These are phyloP conservation scores for Tokudaia tokunoshimensis DNA, from an alignment of 2,797 vertebrate genomes.

Conservation along the genomic window DNA sequence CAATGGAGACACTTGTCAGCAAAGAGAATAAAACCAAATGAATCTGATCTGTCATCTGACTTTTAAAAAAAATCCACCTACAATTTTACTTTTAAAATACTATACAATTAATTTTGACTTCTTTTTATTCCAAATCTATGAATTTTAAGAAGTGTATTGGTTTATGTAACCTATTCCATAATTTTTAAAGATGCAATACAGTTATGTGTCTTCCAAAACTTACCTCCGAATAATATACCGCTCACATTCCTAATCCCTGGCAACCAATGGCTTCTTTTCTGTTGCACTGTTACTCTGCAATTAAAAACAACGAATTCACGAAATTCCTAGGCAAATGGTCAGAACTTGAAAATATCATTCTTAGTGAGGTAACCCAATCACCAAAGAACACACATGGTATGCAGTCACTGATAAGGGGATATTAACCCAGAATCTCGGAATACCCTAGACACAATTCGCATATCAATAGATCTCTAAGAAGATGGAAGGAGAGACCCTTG, in stretches of 20 bases:
- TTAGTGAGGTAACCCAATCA: too few species aligned
- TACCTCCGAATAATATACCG: not conserved
- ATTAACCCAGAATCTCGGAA: too few species aligned
- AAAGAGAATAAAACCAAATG: not conserved
- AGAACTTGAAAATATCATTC: too few species aligned
- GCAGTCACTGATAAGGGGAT: too few species aligned
- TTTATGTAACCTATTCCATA: not conserved
- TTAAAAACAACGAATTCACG: too few species aligned
- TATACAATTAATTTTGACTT: not conserved
- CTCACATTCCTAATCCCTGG: not conserved
- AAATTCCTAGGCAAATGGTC: too few species aligned
- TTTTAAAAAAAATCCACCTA: not conserved
- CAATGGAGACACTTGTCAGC: constrained; percentile 16
- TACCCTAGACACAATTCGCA: too few species aligned
- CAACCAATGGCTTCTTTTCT: not conserved
- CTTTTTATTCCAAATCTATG: not conserved
- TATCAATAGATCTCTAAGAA: too few species aligned
- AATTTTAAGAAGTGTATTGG: not conserved
- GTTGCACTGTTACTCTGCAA: not conserved
- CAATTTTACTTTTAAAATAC: not conserved
- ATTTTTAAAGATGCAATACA: not conserved
- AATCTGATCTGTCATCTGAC: not conserved
- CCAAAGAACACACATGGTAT: too few species aligned
- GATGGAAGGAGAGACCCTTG: too few species aligned
- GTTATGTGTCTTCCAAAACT: not conserved